Evolutionary conservation across 2,888 invertebrate species (phyloP).

Genomic region (Agriotes lineatus): DNA sequence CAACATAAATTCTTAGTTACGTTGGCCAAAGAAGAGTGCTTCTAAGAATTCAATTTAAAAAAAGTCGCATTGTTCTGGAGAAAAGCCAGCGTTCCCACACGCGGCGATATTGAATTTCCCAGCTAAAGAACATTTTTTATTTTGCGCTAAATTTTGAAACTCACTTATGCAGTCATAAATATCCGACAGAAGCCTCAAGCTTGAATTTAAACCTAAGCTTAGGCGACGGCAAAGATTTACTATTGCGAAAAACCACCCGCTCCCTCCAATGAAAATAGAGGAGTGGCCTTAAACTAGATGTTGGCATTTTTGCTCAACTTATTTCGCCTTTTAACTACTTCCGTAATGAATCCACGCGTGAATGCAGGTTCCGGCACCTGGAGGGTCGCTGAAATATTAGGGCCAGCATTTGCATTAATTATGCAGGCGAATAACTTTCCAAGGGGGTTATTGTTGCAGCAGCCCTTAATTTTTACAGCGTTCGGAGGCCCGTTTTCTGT

Average conservation of each 20-base stretch:
- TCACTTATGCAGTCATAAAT: conserved; percentile 34
- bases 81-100: no score
- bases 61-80: no score
- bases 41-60: no score
- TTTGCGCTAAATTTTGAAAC: conserved; percentile 30
- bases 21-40: no score
- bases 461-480: no score
- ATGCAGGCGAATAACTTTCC: conserved; percentile 49
- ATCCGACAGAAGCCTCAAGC: conserved; percentile 33
- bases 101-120: not conserved
- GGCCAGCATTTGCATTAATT: conserved; percentile 55
- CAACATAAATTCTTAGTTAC: no score
- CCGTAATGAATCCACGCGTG: conserved; percentile 36
- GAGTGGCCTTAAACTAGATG: conserved; percentile 24
- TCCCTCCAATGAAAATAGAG: conserved; percentile 29
- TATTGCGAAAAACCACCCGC: conserved; percentile 28
- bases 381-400: conserved; percentile 52
- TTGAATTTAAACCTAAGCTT: conserved; percentile 37
- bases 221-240: conserved; percentile 37
- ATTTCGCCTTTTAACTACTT: conserved; percentile 37
- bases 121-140: conserved; percentile 6
- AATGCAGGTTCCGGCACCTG: conserved; percentile 37
- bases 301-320: conserved; percentile 29
- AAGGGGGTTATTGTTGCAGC: conserved; percentile 23
- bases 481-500: no score